Conservation (phyloP, 1,140 invertebrate species). For the Ladona fulva region DNA sequence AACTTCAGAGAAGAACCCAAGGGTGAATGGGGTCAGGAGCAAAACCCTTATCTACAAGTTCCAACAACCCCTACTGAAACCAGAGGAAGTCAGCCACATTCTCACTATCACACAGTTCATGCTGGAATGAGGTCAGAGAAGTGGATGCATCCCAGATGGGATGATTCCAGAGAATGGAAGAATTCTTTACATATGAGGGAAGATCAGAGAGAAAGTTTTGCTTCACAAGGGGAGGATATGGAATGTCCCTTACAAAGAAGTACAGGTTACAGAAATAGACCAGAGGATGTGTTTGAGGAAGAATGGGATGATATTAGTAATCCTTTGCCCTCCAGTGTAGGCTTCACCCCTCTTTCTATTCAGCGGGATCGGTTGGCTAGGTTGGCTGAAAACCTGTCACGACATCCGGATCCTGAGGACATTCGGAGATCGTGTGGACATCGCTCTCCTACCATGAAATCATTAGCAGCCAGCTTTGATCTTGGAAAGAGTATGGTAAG, state of each 20-base stretch:
- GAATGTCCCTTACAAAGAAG: not conserved
- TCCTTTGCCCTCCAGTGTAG: not conserved
- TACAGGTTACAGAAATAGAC: not conserved
- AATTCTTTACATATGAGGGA: not conserved
- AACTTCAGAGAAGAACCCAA: not conserved
- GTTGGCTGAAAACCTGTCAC: not conserved
- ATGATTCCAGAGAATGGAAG: not conserved
- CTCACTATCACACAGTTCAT: not conserved
- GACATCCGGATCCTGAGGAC: not conserved
- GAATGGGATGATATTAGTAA: not conserved
- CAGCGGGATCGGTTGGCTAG: not conserved
- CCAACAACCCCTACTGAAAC: not conserved
- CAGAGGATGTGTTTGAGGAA: not conserved
- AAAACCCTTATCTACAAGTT: not conserved
- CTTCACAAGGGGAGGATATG: not conserved
- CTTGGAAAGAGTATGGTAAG: not conserved
- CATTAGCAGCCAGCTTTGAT: not conserved
- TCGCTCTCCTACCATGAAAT: not conserved
- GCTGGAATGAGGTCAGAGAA: not conserved
- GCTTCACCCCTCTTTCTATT: not conserved
- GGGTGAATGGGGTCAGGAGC: not conserved
- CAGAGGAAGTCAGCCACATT: not conserved
- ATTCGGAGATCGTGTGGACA: not conserved
- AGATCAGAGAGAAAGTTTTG: not conserved
- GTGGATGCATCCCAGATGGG: not conserved